Evolutionary conservation across 2,888 invertebrate species (phyloP), one percentile per base, ranked within the genome.

Genomic region (Sinotaia quadrata): DNA sequence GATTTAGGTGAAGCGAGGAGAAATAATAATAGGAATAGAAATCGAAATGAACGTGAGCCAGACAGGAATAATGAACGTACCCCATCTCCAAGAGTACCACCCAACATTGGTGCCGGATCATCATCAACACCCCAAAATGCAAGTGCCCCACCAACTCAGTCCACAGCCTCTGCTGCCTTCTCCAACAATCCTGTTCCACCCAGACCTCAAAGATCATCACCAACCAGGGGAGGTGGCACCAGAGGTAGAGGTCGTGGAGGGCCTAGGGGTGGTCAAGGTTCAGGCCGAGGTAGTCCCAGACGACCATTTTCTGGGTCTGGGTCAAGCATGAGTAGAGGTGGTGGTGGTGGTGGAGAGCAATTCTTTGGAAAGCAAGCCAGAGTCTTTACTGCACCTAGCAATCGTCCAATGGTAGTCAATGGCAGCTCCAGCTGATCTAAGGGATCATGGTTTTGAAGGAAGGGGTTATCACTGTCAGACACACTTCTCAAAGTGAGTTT

Each of bases 341-440:
- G 72, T 1, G 54, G 74, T 0, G 63, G 72, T 5, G 66, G 74
- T 34, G 68, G 75, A 8, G 69, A 61, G 5, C 67, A 69, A n/a
- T 69, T 68, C 10, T 54, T 74, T 51, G 71, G 76, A 15, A 47
- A 73, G 7, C 47, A 24, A 18, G 47, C 21, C 8, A 47, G 7
- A 47, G 47, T n/a, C n/a, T n/a, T 7, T 21, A 12, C 24, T 24
- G 21, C 21, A 8, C 18, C 47, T 12, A 67, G 75, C 8, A 68
- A 67, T 41, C 36, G 67, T 8, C 56, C 71, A 2, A 67, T 71
- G 33, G 33, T 24, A 4, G 41, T 52, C 56, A 63, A 62, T 37
- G 67, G 62, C 12, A 56, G 60, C 21, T 24, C 54, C 31, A 69
- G 69, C 37, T 65, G 69, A 41, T 65, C 63, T 5, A 54, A 61